phyloP scores from a whole-genome alignment of 2,888 invertebrate species.

The Lymantria monacha region DNA sequence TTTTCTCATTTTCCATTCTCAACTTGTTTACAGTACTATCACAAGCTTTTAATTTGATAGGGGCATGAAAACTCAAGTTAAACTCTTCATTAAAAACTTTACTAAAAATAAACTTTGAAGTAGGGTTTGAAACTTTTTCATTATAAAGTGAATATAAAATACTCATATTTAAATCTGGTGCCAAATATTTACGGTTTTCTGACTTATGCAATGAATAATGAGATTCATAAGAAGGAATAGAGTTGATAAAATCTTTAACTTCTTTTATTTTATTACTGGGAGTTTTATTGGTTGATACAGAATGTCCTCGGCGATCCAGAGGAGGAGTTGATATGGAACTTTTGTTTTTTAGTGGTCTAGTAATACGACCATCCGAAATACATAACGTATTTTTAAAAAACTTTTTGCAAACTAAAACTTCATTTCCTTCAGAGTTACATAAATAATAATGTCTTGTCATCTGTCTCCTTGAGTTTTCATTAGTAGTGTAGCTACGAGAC shows the following conservation, averaged over 20 bases:
- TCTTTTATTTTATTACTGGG: slow-evolving; percentile 4
- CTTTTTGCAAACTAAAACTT: slow-evolving; percentile 9
- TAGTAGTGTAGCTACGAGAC: slow-evolving; percentile 9
- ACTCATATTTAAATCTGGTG: slow-evolving; percentile 6
- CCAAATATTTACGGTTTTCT: slow-evolving; percentile 8
- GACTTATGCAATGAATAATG: slow-evolving; percentile 12
- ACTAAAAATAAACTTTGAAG: slow-evolving; percentile 7
- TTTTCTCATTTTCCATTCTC: slow-evolving; percentile 1
- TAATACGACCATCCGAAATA: slow-evolving; percentile 9
- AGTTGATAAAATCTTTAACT: slow-evolving; percentile 10
- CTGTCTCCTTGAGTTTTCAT: slow-evolving; percentile 12
- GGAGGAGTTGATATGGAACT: slow-evolving; percentile 7
- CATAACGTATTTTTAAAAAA: slow-evolving; percentile 5
- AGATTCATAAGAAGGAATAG: slow-evolving; percentile 9
- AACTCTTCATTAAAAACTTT: slow-evolving; percentile 10
- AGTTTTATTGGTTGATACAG: slow-evolving; percentile 6
- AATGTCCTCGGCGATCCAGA: slow-evolving; percentile 5
- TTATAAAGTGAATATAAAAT: slow-evolving; percentile 10
- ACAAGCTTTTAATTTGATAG: slow-evolving; percentile 7
- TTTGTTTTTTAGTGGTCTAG: slow-evolving; percentile 9
- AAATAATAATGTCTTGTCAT: slow-evolving; percentile 10
- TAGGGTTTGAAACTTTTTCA: slow-evolving; percentile 5
- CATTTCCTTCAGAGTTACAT: slow-evolving; percentile 7
- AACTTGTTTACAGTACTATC: slow-evolving; percentile 1
- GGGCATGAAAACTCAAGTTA: slow-evolving; percentile 9